A percentile compares a stretch with the other conserved stretches of the same genome.
phyloP scores from a whole-genome alignment of 2,113 vertebrate species.

The Otocyon megalotis region DNA sequence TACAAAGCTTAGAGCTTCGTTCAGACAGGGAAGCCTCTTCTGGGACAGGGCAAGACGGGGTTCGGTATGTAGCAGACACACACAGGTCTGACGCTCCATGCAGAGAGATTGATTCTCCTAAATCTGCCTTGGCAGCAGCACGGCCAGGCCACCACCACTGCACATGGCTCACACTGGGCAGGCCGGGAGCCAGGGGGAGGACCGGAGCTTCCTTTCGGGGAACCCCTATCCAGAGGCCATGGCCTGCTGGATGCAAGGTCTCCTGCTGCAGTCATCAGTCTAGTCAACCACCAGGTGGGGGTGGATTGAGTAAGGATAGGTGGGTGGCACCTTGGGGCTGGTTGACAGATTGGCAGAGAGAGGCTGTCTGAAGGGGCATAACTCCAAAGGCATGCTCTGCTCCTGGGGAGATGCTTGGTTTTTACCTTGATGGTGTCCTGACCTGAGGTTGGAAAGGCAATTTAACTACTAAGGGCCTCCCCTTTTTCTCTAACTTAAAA shows the following conservation, averaged over 20 bases:
- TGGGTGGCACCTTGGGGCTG: not conserved
- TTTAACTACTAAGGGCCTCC: not conserved
- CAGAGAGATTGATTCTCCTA: constrained; percentile 68
- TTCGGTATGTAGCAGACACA: constrained; percentile 48
- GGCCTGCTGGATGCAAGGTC: not conserved
- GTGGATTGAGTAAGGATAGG: not conserved
- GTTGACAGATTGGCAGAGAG: not conserved
- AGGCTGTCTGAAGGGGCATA: not conserved
- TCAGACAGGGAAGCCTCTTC: constrained; percentile 78
- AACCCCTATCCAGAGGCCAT: not conserved
- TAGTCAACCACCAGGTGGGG: not conserved
- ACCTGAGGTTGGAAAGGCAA: not conserved
- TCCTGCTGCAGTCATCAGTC: fast-evolving
- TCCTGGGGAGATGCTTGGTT: not conserved
- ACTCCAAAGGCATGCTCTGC: not conserved
- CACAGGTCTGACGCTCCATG: constrained; percentile 48
- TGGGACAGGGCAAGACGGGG: constrained; percentile 66
- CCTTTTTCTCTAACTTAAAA: not conserved
- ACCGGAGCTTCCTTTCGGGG: not conserved
- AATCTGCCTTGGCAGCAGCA: constrained; percentile 10
- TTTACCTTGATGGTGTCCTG: not conserved
- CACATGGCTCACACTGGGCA: not conserved
- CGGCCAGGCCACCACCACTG: not conserved
- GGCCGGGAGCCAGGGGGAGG: not conserved
- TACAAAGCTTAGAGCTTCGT: constrained; percentile 69